Evolutionary conservation across 2,113 vertebrate species (phyloP), one percentile per base, ranked within the genome.

Genomic region (Ciconia stormi): DNA sequence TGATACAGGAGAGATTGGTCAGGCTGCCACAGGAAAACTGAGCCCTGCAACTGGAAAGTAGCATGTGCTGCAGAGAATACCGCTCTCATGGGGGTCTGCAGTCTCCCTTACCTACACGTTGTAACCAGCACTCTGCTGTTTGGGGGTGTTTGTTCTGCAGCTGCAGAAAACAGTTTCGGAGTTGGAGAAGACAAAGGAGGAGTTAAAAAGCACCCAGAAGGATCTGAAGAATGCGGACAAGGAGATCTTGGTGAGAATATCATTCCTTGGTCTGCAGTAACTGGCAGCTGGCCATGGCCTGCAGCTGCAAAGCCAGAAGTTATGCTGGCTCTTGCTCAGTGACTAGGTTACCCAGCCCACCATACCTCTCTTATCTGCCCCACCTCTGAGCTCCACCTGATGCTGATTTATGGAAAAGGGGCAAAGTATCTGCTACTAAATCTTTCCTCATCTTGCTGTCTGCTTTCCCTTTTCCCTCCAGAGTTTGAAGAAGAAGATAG

Each of bases 401-500:
- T 50, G 56, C 73, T 67, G 42, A 29, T 25, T 58, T 82, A 82
- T 26, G 40, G 66, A 59, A 87, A 90, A 79, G 40, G 30, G 49
- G 30, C 19, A n/a, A 76, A 79, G 6, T 44, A 46, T 47, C 34
- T 67, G 61, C 32, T 87, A 5, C 30, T 67, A 29, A 63, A 17
- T 47, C 19, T 72, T 62, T 30, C n/a, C 47, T 71, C 70, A 22
- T 62, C 34, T 62, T 9, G 4, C 52, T 69, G 7, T 10, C 73
- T 78, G 49, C 55, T 82, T 82, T 90, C 23, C n/a, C 19, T 88
- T 69, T 34, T 87, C 46, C 77, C 69, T 79, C 15, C 95, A 99
- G 99, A 99, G 99, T 96, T 97, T 99, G 82, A 99, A 99, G 95
- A 99, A 99, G 96, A 99, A 99, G 94, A 98, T 99, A 83, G 98